A percentile compares a stretch with the other conserved stretches of the same genome.
These are phyloP conservation scores for Melanaphis sacchari DNA, from an alignment of 1,140 invertebrate species.

Conservation along the genomic window DNA sequence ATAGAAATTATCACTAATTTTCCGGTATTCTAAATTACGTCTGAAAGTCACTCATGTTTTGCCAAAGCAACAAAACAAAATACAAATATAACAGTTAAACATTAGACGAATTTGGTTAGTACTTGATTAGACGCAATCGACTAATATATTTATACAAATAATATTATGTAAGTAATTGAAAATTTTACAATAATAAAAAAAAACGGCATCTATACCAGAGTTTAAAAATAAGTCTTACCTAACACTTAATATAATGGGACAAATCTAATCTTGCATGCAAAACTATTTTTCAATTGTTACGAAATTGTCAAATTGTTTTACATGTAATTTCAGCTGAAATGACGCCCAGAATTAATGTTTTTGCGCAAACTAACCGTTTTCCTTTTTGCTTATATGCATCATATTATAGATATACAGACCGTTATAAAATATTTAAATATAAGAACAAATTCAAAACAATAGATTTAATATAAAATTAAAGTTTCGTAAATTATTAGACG, in stretches of 20 bases:
- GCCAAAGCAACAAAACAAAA: no score
- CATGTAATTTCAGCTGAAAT: not conserved
- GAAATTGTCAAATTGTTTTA: no score
- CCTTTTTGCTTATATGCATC: not conserved
- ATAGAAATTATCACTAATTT: not conserved
- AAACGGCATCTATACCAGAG: not conserved
- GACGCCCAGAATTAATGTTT: not conserved
- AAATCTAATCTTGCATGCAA: not conserved
- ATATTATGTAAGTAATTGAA: no score
- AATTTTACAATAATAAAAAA: not conserved
- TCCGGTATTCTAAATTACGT: no score
- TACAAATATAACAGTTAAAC: no score
- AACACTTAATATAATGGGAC: not conserved
- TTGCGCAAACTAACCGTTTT: slow-evolving; percentile 7
- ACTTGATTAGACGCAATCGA: no score
- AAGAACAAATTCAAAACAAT: not conserved
- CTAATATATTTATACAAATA: no score
- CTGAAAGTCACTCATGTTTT: no score
- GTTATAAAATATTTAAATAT: slow-evolving; percentile 16
- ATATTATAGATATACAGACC: not conserved
- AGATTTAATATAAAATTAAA: slow-evolving; percentile 25
- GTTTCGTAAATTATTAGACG: not conserved
- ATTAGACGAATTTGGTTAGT: no score
- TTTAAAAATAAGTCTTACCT: no score
- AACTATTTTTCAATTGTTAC: not conserved